Base-by-base conservation (phyloP, 2,888 invertebrate species). In the Himalopsyche japonica region DNA sequence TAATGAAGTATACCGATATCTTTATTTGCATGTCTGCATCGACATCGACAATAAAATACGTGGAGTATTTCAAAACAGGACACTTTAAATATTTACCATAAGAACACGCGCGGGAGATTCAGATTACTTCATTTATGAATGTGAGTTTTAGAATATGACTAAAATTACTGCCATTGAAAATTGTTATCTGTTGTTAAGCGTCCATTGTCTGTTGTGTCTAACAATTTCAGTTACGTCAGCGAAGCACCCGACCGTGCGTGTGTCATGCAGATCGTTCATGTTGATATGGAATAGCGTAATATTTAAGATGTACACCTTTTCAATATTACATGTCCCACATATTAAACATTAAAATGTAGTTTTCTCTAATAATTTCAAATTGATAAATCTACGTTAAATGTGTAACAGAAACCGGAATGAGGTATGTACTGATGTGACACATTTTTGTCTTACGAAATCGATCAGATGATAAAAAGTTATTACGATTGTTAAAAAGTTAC, bases 281-380 rank as follows among this genome's bases (percentile, higher is more conserved):
- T 84, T 84, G 84, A 81, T 84, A 82, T 80, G 34, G 82, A 82
- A 49, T 79, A 49, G 24, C 76, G 57, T 84, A 82, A 82, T 43
- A 43, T 79, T 82, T 84, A 84, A 84, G 80, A 80, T 84, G 82
- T 80, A 84, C 84, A 84, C 79, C 82, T 82, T 84, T 84, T 77
- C 82, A 84, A 84, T 84, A 80, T 79, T 80, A 83, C 82, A 80
- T 84, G 84, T 84, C 79, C 84, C 82, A 15, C 70, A 27, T 70
- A 70, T 70, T 70, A 70, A 70, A 70, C 70, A 30, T 30, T 70
- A 70, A 70, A 70, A 70, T 70, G 70, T 70, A 70, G 27, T 70
- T 27, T 70, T 27, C 30, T 70, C 70, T 70, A 70, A 70, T 70
- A 30, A 70, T 70, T 70, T 70, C 70, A 70, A 70, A 70, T 70